Percentiles rank a stretch among this genome's conserved stretches.
Conservation (phyloP, 2,113 vertebrate species). For the Protobothrops flavoviridis region DNA sequence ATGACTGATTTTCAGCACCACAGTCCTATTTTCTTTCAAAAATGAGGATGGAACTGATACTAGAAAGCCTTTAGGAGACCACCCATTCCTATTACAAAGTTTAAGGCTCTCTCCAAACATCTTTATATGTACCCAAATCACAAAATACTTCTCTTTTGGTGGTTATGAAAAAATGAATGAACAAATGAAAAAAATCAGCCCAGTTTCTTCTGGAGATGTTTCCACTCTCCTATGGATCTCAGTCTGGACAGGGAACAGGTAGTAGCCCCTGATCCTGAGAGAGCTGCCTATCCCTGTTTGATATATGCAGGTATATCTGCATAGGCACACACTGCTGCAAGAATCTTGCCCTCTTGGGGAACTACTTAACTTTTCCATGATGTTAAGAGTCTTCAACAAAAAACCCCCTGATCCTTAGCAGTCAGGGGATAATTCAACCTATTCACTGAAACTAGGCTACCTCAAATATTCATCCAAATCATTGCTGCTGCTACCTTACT, state of each 20-base stretch:
- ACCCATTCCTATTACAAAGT: not conserved
- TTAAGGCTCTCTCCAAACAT: not conserved
- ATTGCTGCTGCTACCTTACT: not conserved
- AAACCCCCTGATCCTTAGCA: not conserved
- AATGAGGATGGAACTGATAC: not conserved
- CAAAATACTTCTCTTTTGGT: not conserved
- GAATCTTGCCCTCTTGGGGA: not conserved
- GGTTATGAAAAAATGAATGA: not conserved
- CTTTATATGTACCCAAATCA: not conserved
- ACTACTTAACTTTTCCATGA: not conserved
- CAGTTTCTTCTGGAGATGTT: not conserved
- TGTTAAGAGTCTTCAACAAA: not conserved
- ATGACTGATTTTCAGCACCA: not conserved
- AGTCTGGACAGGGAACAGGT: not conserved
- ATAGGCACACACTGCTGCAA: not conserved
- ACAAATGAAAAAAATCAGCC: not conserved
- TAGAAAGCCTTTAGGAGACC: not conserved
- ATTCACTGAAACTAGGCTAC: not conserved
- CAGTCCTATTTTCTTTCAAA: not conserved
- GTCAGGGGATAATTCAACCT: not conserved
- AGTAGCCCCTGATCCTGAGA: not conserved
- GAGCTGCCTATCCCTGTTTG: not conserved
- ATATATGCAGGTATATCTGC: not conserved
- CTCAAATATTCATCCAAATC: not conserved
- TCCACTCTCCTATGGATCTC: not conserved